Conservation (phyloP, 2,888 invertebrate species). For the Idaea biselata region DNA sequence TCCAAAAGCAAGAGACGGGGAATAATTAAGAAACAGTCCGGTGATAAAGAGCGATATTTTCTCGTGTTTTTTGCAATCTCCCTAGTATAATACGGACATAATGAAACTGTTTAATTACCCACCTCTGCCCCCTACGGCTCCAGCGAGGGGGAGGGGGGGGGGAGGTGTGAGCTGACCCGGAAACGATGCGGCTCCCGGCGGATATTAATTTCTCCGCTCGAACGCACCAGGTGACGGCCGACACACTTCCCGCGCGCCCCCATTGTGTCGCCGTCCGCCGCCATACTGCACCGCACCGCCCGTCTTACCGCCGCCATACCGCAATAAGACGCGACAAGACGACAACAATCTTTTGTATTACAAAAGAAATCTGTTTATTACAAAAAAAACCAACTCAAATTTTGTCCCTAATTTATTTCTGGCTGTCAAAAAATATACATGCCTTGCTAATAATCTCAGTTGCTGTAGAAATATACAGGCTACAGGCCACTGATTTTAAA, state of each 20-base stretch:
- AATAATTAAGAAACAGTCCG: slow-evolving; percentile 25
- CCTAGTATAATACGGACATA: slow-evolving; percentile 40
- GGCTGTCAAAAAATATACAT: no score
- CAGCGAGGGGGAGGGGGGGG: slow-evolving; percentile 9
- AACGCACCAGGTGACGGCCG: slow-evolving; percentile 47
- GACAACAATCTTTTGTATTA: no score
- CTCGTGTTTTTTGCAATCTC: slow-evolving; percentile 33
- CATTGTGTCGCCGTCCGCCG: slow-evolving; percentile 3
- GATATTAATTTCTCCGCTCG: slow-evolving; percentile 65
- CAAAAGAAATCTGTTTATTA: no score
- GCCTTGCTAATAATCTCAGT: no score
- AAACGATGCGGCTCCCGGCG: slow-evolving; percentile 55
- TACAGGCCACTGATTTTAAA: no score
- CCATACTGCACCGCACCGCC: neutral
- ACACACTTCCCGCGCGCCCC: slow-evolving; percentile 18
- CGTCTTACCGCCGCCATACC: no score
- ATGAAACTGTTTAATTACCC: slow-evolving; percentile 59
- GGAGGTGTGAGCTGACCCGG: slow-evolving; percentile 50
- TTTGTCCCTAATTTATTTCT: no score
- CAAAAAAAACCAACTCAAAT: no score
- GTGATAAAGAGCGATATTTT: slow-evolving; percentile 28
- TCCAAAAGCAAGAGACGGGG: slow-evolving; percentile 14
- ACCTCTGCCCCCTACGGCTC: slow-evolving; percentile 13
- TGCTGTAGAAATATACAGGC: no score
- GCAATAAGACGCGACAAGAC: no score